Percentiles rank a stretch among this genome's conserved stretches.
Conservation (phyloP, 1,140 invertebrate species). For the Mactra quadrangularis region DNA sequence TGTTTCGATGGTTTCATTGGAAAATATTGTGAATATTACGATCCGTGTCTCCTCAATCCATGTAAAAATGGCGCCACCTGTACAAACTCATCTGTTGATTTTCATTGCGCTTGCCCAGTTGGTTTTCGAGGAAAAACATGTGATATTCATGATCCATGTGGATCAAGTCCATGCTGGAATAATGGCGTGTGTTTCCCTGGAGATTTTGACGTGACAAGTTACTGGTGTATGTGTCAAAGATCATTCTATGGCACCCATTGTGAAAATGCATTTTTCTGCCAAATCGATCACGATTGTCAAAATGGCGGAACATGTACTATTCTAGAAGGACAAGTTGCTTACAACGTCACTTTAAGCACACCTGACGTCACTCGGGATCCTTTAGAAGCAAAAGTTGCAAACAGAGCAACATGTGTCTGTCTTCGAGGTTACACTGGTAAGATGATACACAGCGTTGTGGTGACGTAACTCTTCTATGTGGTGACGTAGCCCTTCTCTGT, state of each 20-base stretch:
- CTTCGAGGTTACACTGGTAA: conserved; percentile 39
- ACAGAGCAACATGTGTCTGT: conserved; percentile 42
- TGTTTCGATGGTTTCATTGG: conserved; percentile 18
- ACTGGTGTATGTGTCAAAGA: conserved; percentile 21
- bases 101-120: conserved; percentile 50
- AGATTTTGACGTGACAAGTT: background rate
- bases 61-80: conserved; percentile 54
- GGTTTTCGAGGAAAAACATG: conserved; percentile 54
- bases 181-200: conserved; percentile 63
- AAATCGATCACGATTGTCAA: conserved; percentile 27
- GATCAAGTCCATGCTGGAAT: conserved; percentile 68
- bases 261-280: conserved; percentile 41
- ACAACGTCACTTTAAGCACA: conserved; percentile 2
- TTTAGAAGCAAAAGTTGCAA: conserved; percentile 28
- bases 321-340: background rate
- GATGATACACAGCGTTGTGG: conserved; percentile 19
- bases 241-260: conserved; percentile 47
- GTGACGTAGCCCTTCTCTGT: too few species aligned
- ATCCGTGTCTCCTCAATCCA: conserved; percentile 42
- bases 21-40: conserved; percentile 17
- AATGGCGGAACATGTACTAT: conserved; percentile 11
- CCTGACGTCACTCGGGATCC: background rate
- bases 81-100: background rate
- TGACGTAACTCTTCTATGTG: too few species aligned
- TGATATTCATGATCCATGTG: conserved; percentile 44